Base-by-base conservation (phyloP, 2,888 invertebrate genomes). In the Fabriciana adippe region DNA sequence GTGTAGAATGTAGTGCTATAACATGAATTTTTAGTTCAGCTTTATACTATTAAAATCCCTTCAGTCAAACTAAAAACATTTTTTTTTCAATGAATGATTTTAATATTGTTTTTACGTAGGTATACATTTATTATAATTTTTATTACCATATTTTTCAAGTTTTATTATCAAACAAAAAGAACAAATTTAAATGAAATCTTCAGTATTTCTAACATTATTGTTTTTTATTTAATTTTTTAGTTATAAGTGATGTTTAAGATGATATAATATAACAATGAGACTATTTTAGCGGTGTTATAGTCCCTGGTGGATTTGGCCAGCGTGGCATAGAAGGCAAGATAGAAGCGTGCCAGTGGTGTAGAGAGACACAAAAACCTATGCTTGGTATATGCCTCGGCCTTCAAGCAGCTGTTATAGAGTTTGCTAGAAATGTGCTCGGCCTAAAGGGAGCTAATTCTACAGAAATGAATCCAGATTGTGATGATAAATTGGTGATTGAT, bases 331-430 rank as follows among this genome's bases (percentile, higher is more conserved):
- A 99, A 85, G 99, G 99, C 0, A 99, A 98, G 92, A 97, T 99
- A 60, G 95, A 95, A 70, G 99, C 99, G 0, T 97, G 97, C 75
- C 94, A 96, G 78, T 99, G 98, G 97, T 99, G 99, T 70, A 94
- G 99, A 51, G 95, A 95, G 78, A 98, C 97, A 61, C 95, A 96
- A 59, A 97, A 96, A 81, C 99, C 99, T 0, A 97, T 97, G 88
- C 93, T 99, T 18, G 99, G 99, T 0, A 97, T 99, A 75, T 99
- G 99, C 82, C 93, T 99, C n/a, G 99, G 99, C 6, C 93, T 99
- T 72, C 99, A 99, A 93, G 97, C 98, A 26, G 97, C 99, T 11
- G 99, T 99, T 5, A 96, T 99, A 77, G 99, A 99, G 89, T 99
- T 97, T 84, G 95, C 98, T 0, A 94, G 99, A 64, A 98, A 98